phyloP scores from a whole-genome alignment of 2,888 invertebrate genomes.

The Pristionchus maxplancki region DNA sequence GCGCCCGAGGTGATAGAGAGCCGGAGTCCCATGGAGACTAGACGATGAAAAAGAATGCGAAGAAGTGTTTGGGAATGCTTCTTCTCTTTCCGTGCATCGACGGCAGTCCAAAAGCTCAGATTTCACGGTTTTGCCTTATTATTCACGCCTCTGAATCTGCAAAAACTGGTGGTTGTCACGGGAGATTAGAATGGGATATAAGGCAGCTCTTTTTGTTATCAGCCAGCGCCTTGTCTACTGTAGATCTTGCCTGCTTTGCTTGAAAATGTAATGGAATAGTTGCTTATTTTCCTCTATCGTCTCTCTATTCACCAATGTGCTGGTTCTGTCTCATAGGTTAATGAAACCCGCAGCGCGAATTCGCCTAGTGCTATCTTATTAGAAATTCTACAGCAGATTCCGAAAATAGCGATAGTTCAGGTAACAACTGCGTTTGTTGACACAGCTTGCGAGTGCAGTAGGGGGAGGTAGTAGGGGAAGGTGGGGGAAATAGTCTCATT shows the following conservation, averaged over 20 bases:
- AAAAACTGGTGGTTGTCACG: not conserved
- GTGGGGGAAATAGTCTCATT: not conserved
- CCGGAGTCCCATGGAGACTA: not conserved
- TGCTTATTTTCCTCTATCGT: too few species aligned
- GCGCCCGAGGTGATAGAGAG: not conserved
- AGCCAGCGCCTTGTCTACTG: not conserved
- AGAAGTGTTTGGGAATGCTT: too few species aligned
- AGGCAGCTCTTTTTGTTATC: not conserved
- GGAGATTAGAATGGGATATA: not conserved
- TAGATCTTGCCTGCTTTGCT: not conserved
- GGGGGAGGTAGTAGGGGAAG: not conserved
- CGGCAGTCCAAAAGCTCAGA: too few species aligned
- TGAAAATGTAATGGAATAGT: too few species aligned
- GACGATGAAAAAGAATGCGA: too few species aligned
- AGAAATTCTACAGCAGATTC: not conserved
- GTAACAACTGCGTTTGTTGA: not conserved
- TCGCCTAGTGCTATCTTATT: not conserved
- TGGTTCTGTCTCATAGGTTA: not conserved
- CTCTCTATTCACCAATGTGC: not conserved
- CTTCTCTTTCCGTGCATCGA: too few species aligned
- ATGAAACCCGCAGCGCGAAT: not conserved
- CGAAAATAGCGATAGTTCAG: conserved; percentile 9
- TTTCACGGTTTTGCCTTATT: too few species aligned
- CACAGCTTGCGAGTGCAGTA: not conserved
- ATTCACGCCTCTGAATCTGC: not conserved